These are phyloP conservation scores for Acrocyrtus sp. DNA, from an alignment of 2,888 invertebrate genomes.

Conservation along the genomic window DNA sequence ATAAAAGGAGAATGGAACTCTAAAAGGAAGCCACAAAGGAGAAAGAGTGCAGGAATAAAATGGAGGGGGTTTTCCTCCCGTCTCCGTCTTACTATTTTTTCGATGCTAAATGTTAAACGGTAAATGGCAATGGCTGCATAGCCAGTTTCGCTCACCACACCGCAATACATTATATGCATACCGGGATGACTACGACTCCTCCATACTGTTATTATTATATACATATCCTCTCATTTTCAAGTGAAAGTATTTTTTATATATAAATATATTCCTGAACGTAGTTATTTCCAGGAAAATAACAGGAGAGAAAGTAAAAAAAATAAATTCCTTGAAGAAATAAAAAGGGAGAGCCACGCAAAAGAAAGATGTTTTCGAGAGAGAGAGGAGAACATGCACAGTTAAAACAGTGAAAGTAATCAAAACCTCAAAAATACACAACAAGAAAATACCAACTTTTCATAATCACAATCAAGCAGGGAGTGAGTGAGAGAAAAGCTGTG, in stretches of 20 bases:
- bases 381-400: not conserved
- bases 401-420: slow-evolving; percentile 25
- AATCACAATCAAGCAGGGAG: not conserved
- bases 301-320: slow-evolving; percentile 11
- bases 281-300: slow-evolving; percentile 29
- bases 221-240: not conserved
- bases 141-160: not conserved
- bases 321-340: not conserved
- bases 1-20: slow-evolving; percentile 32
- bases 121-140: too few relatives aligned
- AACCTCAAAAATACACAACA: not conserved
- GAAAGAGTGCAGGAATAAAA: not conserved
- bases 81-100: not conserved
- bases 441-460: slow-evolving; percentile 14
- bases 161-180: too few relatives aligned
- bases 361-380: not conserved
- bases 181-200: not conserved
- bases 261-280: slow-evolving; percentile 5
- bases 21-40: not conserved
- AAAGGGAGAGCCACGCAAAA: not conserved
- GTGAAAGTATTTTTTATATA: slow-evolving; percentile 22
- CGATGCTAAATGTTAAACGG: too few relatives aligned
- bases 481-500: too few relatives aligned
- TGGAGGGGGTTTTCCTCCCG: not conserved
- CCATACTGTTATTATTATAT: too few relatives aligned